Evolutionary conservation across 2,888 invertebrate species (phyloP).

Genomic region (Sinodicranocentrus sp.): DNA sequence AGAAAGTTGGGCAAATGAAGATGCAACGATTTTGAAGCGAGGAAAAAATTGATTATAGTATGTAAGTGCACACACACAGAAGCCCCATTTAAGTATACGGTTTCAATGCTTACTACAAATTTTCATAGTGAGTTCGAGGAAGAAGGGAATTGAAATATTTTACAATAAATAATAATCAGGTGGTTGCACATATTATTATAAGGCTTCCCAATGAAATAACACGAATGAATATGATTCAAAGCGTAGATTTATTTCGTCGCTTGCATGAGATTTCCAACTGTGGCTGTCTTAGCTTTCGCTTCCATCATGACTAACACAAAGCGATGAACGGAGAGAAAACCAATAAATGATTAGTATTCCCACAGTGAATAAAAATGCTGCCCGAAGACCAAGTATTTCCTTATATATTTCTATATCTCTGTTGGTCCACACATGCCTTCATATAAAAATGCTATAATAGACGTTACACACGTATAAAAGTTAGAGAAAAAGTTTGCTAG

Average conservation of each 20-base stretch:
- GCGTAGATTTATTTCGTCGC: no score
- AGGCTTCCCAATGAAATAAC: background rate
- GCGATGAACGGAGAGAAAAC: conserved; percentile 30
- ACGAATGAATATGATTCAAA: background rate
- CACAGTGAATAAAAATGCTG: conserved; percentile 19
- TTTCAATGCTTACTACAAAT: conserved; percentile 17
- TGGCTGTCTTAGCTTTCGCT: conserved; percentile 6
- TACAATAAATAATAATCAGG: conserved; percentile 50
- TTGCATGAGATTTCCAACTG: conserved; percentile 54
- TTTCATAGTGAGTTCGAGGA: conserved; percentile 22
- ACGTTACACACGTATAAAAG: background rate
- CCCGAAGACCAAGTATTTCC: conserved; percentile 5
- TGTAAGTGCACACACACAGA: conserved; percentile 14
- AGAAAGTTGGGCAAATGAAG: conserved; percentile 12
- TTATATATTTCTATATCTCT: background rate
- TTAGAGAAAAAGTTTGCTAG: background rate
- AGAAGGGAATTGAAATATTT: conserved; percentile 39
- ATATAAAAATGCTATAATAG: conserved; percentile 9
- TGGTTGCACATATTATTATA: background rate
- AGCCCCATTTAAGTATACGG: conserved; percentile 12
- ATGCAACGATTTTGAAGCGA: conserved; percentile 11
- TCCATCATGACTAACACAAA: background rate
- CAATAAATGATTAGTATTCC: conserved; percentile 38
- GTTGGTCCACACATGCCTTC: background rate
- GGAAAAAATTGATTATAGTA: conserved; percentile 33